Conservation (phyloP, 1,140 invertebrate species). For the Cardiocondyla obscurior region DNA sequence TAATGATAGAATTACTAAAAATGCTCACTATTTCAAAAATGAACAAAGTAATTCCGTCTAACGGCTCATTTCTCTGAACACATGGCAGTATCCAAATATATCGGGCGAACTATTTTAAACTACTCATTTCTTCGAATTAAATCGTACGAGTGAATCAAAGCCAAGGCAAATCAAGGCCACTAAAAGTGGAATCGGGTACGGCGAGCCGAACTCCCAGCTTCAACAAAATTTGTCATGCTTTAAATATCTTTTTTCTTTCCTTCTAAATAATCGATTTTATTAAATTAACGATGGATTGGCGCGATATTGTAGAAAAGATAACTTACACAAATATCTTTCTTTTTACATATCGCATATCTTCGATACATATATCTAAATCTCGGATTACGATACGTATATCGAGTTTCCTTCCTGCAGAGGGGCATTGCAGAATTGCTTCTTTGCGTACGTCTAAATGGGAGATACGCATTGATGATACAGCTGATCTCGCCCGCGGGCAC, state of each 20-base stretch:
- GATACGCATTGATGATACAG: conserved; percentile 51
- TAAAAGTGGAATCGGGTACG: conserved; percentile 21
- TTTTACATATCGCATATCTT: not conserved
- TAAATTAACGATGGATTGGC: not conserved
- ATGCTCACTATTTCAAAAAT: not conserved
- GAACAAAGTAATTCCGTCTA: conserved; percentile 9
- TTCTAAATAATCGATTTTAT: no score
- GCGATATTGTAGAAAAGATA: not conserved
- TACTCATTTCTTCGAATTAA: conserved; percentile 54
- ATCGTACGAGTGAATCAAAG: conserved; percentile 45
- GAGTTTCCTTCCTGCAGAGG: conserved; percentile 3
- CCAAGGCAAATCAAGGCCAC: conserved; percentile 47
- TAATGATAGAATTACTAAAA: not conserved
- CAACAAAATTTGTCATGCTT: not conserved
- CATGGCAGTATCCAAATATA: conserved; percentile 47
- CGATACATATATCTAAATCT: not conserved
- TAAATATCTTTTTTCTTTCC: conserved; percentile 5
- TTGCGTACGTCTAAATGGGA: conserved; percentile 27
- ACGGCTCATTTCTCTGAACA: conserved; percentile 1
- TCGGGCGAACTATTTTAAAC: conserved; percentile 42
- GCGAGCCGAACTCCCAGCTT: not conserved
- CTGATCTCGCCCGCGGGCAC: conserved; percentile 20
- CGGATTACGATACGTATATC: not conserved
- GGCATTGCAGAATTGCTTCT: conserved; percentile 1
- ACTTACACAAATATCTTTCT: not conserved